Evolutionary conservation across 2,888 invertebrate species (phyloP).

Genomic region (Agriopis leucophaearia): DNA sequence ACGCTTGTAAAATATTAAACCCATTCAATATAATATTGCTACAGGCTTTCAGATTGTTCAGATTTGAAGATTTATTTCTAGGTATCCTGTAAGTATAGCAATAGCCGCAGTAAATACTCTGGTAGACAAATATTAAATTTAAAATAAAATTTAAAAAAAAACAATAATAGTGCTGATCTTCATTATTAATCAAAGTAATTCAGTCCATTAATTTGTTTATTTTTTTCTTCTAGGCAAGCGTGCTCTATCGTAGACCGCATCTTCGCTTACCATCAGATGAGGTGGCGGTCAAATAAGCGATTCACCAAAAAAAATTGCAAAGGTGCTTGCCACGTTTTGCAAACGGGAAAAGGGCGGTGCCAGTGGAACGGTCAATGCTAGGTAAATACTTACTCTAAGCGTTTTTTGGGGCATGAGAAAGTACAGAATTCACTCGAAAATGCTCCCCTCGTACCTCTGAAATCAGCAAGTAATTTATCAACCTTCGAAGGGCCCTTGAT

Average conservation of each 20-base stretch:
- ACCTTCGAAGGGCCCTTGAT: conserved; percentile 27
- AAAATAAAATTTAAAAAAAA: too few species aligned
- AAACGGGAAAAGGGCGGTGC: too few species aligned
- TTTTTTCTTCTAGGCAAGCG: not conserved
- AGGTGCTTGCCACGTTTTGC: too few species aligned
- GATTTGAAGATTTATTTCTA: not conserved
- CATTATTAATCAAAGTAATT: too few species aligned
- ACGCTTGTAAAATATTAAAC: not conserved
- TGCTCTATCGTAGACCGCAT: not conserved
- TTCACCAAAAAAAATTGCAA: too few species aligned
- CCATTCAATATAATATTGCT: not conserved
- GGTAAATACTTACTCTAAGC: too few species aligned
- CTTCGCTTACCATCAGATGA: not conserved
- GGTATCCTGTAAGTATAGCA: not conserved
- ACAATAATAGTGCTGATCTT: too few species aligned
- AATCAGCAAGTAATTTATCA: conserved; percentile 7
- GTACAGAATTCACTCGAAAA: not conserved
- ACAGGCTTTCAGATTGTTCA: not conserved
- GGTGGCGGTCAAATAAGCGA: not conserved
- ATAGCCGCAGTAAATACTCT: not conserved
- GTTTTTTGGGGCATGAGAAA: too few species aligned
- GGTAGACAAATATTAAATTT: too few species aligned
- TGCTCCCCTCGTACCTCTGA: not conserved
- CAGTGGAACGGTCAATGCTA: too few species aligned
- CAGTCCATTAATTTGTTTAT: too few species aligned